These are phyloP conservation scores for Benthosema pterotum DNA, from an alignment of 2,797 vertebrate genomes.

Conservation along the genomic window DNA sequence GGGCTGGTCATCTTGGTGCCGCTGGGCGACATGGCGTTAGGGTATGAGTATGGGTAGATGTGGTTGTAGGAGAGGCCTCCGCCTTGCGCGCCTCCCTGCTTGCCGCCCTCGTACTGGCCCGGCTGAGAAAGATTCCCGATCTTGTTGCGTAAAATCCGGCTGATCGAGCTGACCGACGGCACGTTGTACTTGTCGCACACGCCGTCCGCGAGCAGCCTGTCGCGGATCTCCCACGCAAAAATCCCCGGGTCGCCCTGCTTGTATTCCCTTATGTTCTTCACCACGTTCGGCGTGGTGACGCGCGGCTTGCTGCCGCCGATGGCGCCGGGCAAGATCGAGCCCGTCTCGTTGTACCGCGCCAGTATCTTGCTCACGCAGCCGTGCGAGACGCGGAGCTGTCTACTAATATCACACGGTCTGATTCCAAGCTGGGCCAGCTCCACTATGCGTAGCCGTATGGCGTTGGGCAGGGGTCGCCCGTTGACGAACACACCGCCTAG, in stretches of 20 bases:
- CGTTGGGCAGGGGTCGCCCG: slow-evolving; percentile 95
- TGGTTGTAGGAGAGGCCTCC: slow-evolving; percentile 88
- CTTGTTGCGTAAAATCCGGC: slow-evolving; percentile 97
- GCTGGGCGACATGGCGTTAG: slow-evolving; percentile 86
- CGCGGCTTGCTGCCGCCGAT: slow-evolving; percentile 97
- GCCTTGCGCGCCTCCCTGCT: slow-evolving; percentile 85
- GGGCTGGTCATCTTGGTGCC: slow-evolving; percentile 85
- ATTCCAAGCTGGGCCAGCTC: slow-evolving; percentile 97
- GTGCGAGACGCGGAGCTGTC: slow-evolving; percentile 95
- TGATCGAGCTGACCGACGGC: slow-evolving; percentile 97
- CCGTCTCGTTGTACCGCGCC: slow-evolving; percentile 97
- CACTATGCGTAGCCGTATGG: slow-evolving; percentile 93
- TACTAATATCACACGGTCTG: slow-evolving; percentile 96
- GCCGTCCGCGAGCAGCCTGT: slow-evolving; percentile 93
- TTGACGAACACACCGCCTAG: slow-evolving; percentile 97
- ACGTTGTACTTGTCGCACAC: slow-evolving; percentile 99
- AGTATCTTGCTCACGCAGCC: slow-evolving; percentile 98
- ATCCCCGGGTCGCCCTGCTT: slow-evolving; percentile 97
- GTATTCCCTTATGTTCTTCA: slow-evolving; percentile 98
- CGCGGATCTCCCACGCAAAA: slow-evolving; percentile 98
- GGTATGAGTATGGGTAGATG: slow-evolving; percentile 94
- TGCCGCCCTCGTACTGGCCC: slow-evolving; percentile 84
- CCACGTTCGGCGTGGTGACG: slow-evolving; percentile 98
- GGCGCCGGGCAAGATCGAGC: slow-evolving; percentile 95
- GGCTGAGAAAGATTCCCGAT: slow-evolving; percentile 93